Percentiles rank a stretch among this genome's conserved stretches.
These are phyloP conservation scores for Galaxias olidus DNA, from an alignment of 2,797 vertebrate species.

Conservation along the genomic window DNA sequence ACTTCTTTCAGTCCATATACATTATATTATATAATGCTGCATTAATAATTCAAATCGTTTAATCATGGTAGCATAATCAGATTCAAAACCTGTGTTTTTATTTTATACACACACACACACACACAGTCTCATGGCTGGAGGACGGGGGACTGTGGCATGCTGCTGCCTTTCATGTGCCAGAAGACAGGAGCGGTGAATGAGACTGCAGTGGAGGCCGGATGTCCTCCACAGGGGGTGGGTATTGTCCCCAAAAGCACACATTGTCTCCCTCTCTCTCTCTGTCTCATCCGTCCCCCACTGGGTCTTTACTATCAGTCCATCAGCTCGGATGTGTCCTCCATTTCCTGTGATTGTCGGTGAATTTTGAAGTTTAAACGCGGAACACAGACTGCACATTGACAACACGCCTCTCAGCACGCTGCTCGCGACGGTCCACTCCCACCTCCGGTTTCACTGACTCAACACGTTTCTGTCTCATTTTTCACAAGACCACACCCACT, in stretches of 20 bases:
- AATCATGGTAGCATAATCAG: too few species aligned
- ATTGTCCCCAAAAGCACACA: not conserved
- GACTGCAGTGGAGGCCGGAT: conserved; percentile 61
- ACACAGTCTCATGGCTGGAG: conserved; percentile 75
- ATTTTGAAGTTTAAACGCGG: too few species aligned
- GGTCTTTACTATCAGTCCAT: too few species aligned
- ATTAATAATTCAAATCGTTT: too few species aligned
- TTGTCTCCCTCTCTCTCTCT: not conserved
- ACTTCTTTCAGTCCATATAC: not conserved
- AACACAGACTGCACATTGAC: not conserved
- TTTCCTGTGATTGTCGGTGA: too few species aligned
- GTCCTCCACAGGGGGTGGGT: conserved; percentile 79
- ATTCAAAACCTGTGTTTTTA: conserved; percentile 17
- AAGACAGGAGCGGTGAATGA: conserved; percentile 78
- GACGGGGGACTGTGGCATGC: conserved; percentile 75
- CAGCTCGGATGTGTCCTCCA: too few species aligned
- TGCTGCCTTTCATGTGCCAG: conserved; percentile 85
- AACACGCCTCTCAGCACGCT: not conserved
- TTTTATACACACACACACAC: conserved; percentile 14
- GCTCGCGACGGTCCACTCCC: not conserved
- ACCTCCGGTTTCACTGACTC: too few species aligned
- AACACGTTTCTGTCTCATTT: too few species aligned
- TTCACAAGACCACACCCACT: too few species aligned
- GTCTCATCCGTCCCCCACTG: not conserved
- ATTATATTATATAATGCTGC: too few species aligned